phyloP scores from a whole-genome alignment of 23 tunicate genomes.

The Ciona savignyi region DNA sequence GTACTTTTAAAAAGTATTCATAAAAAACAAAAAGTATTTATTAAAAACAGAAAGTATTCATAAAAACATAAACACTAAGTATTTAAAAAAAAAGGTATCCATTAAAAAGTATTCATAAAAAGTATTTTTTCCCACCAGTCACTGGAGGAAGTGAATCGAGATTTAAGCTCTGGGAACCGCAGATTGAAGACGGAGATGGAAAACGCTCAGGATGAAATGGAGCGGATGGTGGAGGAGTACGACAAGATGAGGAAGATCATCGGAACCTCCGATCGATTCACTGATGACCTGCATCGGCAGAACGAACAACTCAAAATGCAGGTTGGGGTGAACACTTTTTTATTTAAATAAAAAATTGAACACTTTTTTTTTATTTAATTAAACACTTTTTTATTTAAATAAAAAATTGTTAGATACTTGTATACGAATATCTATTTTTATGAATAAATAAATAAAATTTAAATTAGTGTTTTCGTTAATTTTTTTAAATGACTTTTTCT shows the following conservation, averaged over 20 bases:
- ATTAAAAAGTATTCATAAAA: background rate
- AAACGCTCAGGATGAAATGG: slow-evolving; percentile 77
- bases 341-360: background rate
- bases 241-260: slow-evolving; percentile 81
- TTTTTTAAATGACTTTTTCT: too few relatives aligned
- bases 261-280: slow-evolving; percentile 47
- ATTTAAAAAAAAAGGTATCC: background rate
- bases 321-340: slow-evolving; percentile 36
- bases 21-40: too few relatives aligned
- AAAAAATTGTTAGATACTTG: background rate
- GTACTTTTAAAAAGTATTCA: too few relatives aligned
- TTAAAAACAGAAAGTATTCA: too few relatives aligned
- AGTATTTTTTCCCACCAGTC: slow-evolving; percentile 19
- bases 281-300: slow-evolving; percentile 64
- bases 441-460: background rate
- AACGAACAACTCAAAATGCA: slow-evolving; percentile 74
- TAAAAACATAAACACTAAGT: background rate
- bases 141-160: slow-evolving; percentile 61
- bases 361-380: too few relatives aligned
- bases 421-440: too few relatives aligned
- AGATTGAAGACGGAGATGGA: slow-evolving; percentile 76
- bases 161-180: slow-evolving; percentile 34
- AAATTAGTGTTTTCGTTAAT: too few relatives aligned
- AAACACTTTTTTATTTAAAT: background rate
- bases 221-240: slow-evolving; percentile 84